Percentiles rank a stretch among this genome's conserved stretches.
phyloP scores from a whole-genome alignment of 30 jellyfish, hydroid and myxozoan genomes.

The Sanderia malayensis region DNA sequence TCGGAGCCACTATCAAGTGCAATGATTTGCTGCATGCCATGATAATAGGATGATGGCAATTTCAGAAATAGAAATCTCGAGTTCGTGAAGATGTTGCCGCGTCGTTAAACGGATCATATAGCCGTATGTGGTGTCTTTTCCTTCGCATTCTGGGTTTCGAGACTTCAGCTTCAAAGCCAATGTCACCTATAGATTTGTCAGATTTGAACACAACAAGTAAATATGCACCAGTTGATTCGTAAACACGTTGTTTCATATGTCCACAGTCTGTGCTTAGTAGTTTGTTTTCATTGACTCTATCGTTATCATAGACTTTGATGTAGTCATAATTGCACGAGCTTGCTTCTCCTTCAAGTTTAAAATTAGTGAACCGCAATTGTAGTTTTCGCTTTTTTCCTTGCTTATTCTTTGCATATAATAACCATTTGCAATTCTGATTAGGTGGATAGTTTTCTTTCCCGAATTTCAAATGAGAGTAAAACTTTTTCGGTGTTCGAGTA shows the following conservation, averaged over 20 bases:
- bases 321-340: constrained; percentile 68
- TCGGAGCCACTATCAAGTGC: no score
- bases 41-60: no score
- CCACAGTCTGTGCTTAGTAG: constrained; percentile 56
- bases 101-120: constrained; percentile 50
- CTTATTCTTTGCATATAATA: constrained; percentile 26
- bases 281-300: constrained; percentile 5
- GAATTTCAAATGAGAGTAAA: constrained; percentile 48
- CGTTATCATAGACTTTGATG: constrained; percentile 64
- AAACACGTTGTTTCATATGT: constrained; percentile 11
- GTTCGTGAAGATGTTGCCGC: constrained; percentile 35
- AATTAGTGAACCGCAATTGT: constrained; percentile 30
- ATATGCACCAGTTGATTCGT: constrained; percentile 38
- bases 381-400: constrained; percentile 35
- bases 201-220: constrained; percentile 34
- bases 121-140: constrained; percentile 51
- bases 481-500: constrained; percentile 23
- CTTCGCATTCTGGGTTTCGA: constrained; percentile 16
- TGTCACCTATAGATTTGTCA: constrained; percentile 45
- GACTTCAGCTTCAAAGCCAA: constrained; percentile 52
- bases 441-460: constrained; percentile 50
- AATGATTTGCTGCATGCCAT: no score
- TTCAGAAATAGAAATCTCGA: constrained; percentile 45
- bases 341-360: constrained; percentile 54
- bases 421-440: constrained; percentile 58